Percentiles rank a stretch among this genome's conserved stretches.
These are phyloP conservation scores for Eulemur rubriventer DNA, from an alignment of 2,797 vertebrate species.

Conservation along the genomic window DNA sequence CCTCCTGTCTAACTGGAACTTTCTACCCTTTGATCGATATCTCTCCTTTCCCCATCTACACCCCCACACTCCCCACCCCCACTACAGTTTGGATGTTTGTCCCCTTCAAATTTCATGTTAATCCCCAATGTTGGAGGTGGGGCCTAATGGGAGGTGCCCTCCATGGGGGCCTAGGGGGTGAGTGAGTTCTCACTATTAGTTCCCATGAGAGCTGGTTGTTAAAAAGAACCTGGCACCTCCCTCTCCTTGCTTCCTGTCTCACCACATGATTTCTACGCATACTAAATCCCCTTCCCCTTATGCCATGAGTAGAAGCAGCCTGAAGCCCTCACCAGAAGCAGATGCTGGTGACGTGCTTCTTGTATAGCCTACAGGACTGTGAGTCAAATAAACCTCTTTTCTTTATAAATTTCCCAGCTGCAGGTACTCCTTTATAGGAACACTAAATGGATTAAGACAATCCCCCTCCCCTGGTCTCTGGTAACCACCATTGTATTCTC, in stretches of 20 bases:
- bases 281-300: neutral
- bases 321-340: neutral
- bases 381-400: neutral
- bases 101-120: neutral
- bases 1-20: neutral
- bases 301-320: neutral
- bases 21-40: neutral
- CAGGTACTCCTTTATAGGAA: neutral
- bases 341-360: neutral
- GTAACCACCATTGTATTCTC: neutral
- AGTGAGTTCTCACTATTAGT: neutral
- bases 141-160: neutral
- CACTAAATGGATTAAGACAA: neutral
- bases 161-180: neutral
- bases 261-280: neutral
- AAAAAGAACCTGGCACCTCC: neutral
- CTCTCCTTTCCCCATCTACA: neutral
- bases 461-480: neutral
- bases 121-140: neutral
- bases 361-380: neutral
- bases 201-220: neutral
- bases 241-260: neutral
- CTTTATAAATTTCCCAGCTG: neutral
- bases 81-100: neutral
- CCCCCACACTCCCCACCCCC: no score